These are phyloP conservation scores for Novumbra hubbsi DNA, from an alignment of 2,797 vertebrate species.

Conservation along the genomic window DNA sequence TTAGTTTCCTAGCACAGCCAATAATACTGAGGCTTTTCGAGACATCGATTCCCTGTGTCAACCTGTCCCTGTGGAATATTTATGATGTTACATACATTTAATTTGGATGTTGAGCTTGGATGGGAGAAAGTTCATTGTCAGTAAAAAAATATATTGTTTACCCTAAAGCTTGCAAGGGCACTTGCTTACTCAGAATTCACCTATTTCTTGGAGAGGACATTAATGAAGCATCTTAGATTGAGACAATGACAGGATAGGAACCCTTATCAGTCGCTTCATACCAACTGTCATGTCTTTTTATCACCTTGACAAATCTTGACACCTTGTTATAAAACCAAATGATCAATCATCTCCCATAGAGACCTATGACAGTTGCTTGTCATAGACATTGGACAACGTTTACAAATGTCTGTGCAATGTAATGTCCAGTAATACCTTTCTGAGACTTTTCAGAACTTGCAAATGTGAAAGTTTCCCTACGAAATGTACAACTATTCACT, in stretches of 20 bases:
- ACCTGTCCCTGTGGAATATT: slow-evolving; percentile 80
- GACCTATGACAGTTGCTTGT: too few relatives aligned
- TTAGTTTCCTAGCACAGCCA: slow-evolving; percentile 55
- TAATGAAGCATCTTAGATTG: slow-evolving; percentile 55
- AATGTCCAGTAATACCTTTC: not conserved
- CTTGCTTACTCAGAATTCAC: slow-evolving; percentile 52
- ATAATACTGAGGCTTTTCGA: slow-evolving; percentile 70
- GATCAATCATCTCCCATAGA: not conserved
- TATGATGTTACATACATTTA: slow-evolving; percentile 84
- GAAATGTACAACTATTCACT: not conserved
- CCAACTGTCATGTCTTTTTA: not conserved
- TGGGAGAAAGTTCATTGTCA: slow-evolving; percentile 76
- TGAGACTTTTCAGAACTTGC: not conserved
- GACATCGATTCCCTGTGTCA: slow-evolving; percentile 82
- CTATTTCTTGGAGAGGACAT: slow-evolving; percentile 58
- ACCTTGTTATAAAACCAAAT: not conserved
- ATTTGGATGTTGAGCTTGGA: slow-evolving; percentile 71
- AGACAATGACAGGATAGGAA: slow-evolving; percentile 29
- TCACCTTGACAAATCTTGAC: not conserved
- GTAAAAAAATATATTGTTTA: slow-evolving; percentile 59
- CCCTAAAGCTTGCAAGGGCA: slow-evolving; percentile 59
- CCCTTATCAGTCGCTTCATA: slow-evolving; percentile 39
- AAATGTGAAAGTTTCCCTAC: not conserved
- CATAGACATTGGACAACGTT: too few relatives aligned
- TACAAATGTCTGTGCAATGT: not conserved